phyloP scores from a whole-genome alignment of 2,113 vertebrate species.

The Brachyistius frenatus region DNA sequence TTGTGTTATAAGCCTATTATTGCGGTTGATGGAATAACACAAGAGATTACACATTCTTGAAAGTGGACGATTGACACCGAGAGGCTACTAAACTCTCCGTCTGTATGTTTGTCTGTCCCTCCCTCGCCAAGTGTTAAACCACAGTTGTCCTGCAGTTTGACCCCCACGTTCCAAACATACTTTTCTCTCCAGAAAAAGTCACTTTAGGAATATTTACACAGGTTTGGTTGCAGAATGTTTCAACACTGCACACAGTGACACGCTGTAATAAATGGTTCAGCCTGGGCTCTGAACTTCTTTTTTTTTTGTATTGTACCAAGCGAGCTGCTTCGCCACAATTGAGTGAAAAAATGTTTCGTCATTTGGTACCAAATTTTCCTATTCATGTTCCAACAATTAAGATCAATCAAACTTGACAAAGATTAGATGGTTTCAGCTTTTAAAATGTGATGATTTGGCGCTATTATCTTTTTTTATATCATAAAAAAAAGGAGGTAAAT shows the following conservation, averaged over 20 bases:
- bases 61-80: neutral
- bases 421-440: too few relatives aligned
- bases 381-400: too few relatives aligned
- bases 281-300: too few relatives aligned
- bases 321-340: too few relatives aligned
- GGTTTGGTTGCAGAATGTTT: conserved; percentile 14
- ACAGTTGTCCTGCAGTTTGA: neutral
- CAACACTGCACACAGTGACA: conserved; percentile 35
- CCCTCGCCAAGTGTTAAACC: neutral
- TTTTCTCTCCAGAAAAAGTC: conserved; percentile 25
- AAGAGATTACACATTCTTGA: conserved; percentile 8
- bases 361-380: too few relatives aligned
- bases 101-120: neutral
- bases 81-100: neutral
- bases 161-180: conserved; percentile 23
- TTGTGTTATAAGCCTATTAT: conserved; percentile 17
- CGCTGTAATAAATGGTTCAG: conserved; percentile 22
- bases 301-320: too few relatives aligned
- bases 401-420: too few relatives aligned
- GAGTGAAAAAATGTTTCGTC: too few relatives aligned
- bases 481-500: too few relatives aligned
- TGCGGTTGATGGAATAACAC: conserved; percentile 40
- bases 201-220: conserved; percentile 31
- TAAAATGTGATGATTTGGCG: too few relatives aligned
- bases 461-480: too few relatives aligned